phyloP scores from a whole-genome alignment of 2,888 invertebrate species.

The Argyresthia goedartella region DNA sequence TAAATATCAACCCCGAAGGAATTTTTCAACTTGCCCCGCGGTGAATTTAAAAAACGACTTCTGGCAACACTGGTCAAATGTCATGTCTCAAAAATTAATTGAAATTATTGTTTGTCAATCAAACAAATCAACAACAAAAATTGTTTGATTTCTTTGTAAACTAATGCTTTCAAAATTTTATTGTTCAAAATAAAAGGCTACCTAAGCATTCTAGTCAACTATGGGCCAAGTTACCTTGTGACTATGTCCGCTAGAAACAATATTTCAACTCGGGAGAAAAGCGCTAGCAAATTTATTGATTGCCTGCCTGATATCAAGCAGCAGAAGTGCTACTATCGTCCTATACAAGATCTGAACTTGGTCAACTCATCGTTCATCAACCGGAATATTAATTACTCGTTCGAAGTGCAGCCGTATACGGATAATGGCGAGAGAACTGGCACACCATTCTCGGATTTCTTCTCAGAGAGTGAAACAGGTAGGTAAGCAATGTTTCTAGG shows the following conservation, averaged over 20 bases:
- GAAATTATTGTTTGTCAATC: too few species aligned
- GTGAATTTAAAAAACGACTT: too few species aligned
- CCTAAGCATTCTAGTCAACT: too few species aligned
- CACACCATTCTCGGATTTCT: conserved; percentile 58
- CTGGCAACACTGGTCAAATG: too few species aligned
- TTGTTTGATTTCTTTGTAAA: too few species aligned
- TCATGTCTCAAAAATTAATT: too few species aligned
- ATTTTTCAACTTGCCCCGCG: too few species aligned
- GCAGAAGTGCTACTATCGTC: conserved; percentile 41
- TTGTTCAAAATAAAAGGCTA: too few species aligned
- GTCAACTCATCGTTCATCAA: conserved; percentile 44
- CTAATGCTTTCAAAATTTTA: too few species aligned
- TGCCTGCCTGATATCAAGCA: conserved; percentile 52
- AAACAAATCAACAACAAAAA: too few species aligned
- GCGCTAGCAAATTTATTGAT: conserved; percentile 44
- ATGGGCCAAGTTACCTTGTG: neutral
- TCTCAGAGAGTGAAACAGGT: conserved; percentile 61
- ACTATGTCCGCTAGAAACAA: conserved; percentile 63
- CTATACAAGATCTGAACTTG: conserved; percentile 28
- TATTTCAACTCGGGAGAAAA: conserved; percentile 51
- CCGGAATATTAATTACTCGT: conserved; percentile 48
- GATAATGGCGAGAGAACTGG: conserved; percentile 42
- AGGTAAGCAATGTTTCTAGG: conserved; percentile 7
- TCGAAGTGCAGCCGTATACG: conserved; percentile 23
- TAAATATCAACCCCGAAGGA: too few species aligned